These are phyloP conservation scores for Galeopterus variegatus DNA, from an alignment of 2,113 vertebrate species.

Conservation along the genomic window DNA sequence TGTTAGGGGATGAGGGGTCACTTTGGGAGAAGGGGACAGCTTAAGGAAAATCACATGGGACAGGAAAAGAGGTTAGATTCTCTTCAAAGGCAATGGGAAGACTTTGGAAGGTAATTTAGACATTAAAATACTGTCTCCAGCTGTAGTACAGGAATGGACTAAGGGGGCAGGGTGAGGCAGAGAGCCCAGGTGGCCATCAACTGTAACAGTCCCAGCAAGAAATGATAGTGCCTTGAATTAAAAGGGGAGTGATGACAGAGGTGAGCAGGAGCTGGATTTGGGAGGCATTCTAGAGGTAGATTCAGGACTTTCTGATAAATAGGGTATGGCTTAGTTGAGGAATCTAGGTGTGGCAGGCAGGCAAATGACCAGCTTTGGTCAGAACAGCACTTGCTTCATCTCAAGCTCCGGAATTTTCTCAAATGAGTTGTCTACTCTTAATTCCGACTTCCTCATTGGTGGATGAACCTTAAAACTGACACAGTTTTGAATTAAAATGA, in stretches of 20 bases:
- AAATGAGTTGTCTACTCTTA: not conserved
- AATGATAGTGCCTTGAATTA: not conserved
- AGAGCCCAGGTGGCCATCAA: not conserved
- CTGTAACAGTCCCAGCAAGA: not conserved
- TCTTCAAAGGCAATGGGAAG: not conserved
- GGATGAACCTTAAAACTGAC: not conserved
- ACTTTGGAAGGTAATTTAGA: not conserved
- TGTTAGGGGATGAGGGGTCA: no score
- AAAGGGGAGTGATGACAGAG: not conserved
- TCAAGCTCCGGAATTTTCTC: not conserved
- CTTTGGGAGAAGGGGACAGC: not conserved
- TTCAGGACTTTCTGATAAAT: not conserved
- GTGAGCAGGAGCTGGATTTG: not conserved
- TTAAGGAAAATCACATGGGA: not conserved
- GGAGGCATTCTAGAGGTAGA: not conserved
- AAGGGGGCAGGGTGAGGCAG: not conserved
- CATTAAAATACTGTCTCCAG: not conserved
- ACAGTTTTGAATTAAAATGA: slow-evolving; percentile 2
- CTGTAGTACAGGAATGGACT: not conserved
- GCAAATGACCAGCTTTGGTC: not conserved
- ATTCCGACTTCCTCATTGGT: not conserved
- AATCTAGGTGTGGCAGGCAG: not conserved
- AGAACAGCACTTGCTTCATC: not conserved
- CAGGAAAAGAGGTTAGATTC: not conserved
- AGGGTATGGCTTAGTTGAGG: not conserved